Evolutionary conservation across 1,140 invertebrate species (phyloP), one percentile per base, ranked within the genome.

Genomic region (Scaptomyza pallida): DNA sequence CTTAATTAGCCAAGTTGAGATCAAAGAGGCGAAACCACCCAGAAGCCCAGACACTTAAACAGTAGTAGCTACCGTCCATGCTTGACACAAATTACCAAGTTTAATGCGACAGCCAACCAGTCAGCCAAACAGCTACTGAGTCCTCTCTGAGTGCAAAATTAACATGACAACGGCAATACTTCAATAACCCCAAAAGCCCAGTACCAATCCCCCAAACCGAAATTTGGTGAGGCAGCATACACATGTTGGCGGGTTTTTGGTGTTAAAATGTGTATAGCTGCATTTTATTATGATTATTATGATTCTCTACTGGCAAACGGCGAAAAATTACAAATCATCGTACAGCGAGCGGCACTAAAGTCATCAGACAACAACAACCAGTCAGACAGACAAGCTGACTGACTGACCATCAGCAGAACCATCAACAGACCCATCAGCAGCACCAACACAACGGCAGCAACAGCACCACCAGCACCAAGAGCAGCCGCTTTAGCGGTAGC

Each of bases 241-340:
- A 72, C 75, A 57, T 5, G 23, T 26, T n/a, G 3, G 75, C 59
- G 55, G 86, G 80, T 88, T 78, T 88, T 88, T 82, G 82, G 82
- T 88, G 82, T 88, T 88, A 88, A 88, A 88, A 88, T 88, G 82
- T 67, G 86, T 78, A 88, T 88, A 88, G 82, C 82, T 78, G 82
- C 78, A 75, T 88, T 88, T 88, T 88, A 88, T 88, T 88, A 88
- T 88, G 82, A 88, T 88, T 88, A 88, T 88, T 88, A 88, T 86
- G 81, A 86, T 81, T 88, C 77, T 86, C 69, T 61, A 75, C 82
- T 78, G 82, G 74, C 77, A 65, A 55, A 78, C 70, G 62, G 64
- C 68, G 54, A 77, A 75, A 86, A 75, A 78, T 71, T 88, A 75
- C 75, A 88, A 88, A 88, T 82, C 82, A 88, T 88, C 69, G 65